Evolutionary conservation across 2,797 vertebrate species (phyloP), one percentile per base, ranked within the genome.

Genomic region (Lophius americanus): DNA sequence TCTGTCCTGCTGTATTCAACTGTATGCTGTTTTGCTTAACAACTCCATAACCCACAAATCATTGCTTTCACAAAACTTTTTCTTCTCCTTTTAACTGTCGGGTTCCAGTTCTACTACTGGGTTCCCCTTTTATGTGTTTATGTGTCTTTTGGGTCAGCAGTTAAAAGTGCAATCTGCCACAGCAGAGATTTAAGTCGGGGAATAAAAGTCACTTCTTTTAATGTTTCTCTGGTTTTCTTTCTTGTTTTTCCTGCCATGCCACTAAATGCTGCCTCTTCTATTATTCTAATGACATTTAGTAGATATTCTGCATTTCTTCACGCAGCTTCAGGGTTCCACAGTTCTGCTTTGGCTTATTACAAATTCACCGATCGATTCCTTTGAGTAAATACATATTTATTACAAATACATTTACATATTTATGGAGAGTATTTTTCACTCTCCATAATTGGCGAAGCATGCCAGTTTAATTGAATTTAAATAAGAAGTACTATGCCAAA

Each of bases 131-230:
- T 66, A 37, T 79, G 77, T 85, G 67, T 81, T 67, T 82, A 48
- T 80, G 49, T 75, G 63, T 89, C 66, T 82, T 77, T 51, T 64
- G 47, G 72, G 77, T 76, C 68, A 75, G 48, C 68, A 59, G 69
- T 73, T 58, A 84, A 69, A 73, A 46, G 75, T 91, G 86, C 90
- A 85, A 73, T 73, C 63, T 88, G 84, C 87, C 82, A 71, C 70
- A 59, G 67, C 79, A 75, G 76, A 89, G 78, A 89, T 89, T 88
- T 78, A 63, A 82, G 79, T 82, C 86, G 88, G 92, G 89, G 88
- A 92, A 92, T 92, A 91, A 92, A 92, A 91, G 80, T 83, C 83
- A 80, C 88, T 78, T 75, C 89, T 76, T 85, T 73, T 78, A 4
- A 60, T 81, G 68, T 84, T 81, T 70, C 2, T 39, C 39, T 44